A percentile compares a stretch with the other conserved stretches of the same genome.
phyloP scores from a whole-genome alignment of 2,888 invertebrate genomes.

The Dilophus febrilis region DNA sequence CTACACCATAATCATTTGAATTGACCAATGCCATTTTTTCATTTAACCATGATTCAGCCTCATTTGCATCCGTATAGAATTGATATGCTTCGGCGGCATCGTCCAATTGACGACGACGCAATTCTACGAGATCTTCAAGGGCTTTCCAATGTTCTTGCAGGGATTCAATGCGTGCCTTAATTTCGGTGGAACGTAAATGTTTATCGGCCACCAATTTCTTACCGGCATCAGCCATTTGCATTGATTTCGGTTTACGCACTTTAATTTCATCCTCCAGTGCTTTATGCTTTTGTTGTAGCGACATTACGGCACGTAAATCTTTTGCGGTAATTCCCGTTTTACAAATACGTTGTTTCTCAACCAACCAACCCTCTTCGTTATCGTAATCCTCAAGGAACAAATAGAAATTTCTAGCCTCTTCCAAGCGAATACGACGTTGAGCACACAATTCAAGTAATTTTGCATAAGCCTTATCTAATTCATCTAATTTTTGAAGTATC shows the following conservation, averaged over 20 bases:
- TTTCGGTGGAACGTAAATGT: constrained; percentile 67
- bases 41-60: constrained; percentile 93
- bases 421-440: constrained; percentile 64
- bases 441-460: constrained; percentile 28
- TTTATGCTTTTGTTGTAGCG: constrained; percentile 84
- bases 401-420: constrained; percentile 84
- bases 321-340: constrained; percentile 86
- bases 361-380: constrained; percentile 93
- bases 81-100: constrained; percentile 88
- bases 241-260: constrained; percentile 43
- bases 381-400: constrained; percentile 95
- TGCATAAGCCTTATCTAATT: constrained; percentile 60
- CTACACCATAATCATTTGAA: constrained; percentile 79
- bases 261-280: constrained; percentile 78
- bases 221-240: constrained; percentile 54
- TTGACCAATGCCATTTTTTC: constrained; percentile 86
- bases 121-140: constrained; percentile 65
- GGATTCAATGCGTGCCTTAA: constrained; percentile 60
- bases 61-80: constrained; percentile 95
- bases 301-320: constrained; percentile 77
- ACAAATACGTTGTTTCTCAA: constrained; percentile 86
- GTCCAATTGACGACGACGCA: constrained; percentile 56
- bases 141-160: constrained; percentile 75
- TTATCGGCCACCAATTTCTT: constrained; percentile 53
- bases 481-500: constrained; percentile 52